phyloP scores from a whole-genome alignment of 2,113 vertebrate species.

The Coryphaenoides rupestris region DNA sequence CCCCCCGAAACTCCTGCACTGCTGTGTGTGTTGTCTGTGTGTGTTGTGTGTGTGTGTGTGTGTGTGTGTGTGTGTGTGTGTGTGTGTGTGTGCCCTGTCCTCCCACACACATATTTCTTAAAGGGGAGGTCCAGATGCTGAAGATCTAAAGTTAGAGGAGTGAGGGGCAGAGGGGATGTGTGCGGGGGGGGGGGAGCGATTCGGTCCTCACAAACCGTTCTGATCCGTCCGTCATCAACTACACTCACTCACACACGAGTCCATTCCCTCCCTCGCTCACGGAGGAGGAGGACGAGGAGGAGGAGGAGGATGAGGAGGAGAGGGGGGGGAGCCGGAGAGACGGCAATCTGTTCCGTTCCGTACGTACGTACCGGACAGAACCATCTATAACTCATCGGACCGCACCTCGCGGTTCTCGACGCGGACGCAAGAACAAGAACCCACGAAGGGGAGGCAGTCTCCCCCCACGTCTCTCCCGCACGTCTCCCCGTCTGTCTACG shows the following conservation, averaged over 20 bases:
- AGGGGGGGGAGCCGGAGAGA: not conserved
- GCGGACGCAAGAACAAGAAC: not conserved
- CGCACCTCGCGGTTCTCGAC: not conserved
- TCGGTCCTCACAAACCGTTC: not conserved
- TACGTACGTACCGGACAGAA: not conserved
- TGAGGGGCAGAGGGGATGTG: not conserved
- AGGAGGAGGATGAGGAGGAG: no score
- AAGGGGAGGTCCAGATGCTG: not conserved
- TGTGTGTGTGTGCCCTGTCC: constrained; percentile 1
- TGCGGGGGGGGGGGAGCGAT: not conserved
- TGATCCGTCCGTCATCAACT: not conserved
- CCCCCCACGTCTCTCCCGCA: no score
- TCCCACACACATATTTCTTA: constrained; percentile 11
- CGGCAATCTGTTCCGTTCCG: not conserved
- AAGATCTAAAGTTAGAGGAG: not conserved
- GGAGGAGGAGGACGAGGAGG: not conserved
- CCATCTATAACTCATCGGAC: not conserved
- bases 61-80: constrained; percentile 4
- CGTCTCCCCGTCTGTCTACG: no score
- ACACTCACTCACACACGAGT: not conserved
- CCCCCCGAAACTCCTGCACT: not conserved
- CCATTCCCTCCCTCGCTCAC: not conserved
- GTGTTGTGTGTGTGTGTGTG: not conserved
- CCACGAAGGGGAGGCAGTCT: not conserved
- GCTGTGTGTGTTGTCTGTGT: not conserved